Percentiles rank a stretch among this genome's conserved stretches.
Evolutionary conservation across 2,888 invertebrate species (phyloP).

Genomic region (Marronus borbonicus): DNA sequence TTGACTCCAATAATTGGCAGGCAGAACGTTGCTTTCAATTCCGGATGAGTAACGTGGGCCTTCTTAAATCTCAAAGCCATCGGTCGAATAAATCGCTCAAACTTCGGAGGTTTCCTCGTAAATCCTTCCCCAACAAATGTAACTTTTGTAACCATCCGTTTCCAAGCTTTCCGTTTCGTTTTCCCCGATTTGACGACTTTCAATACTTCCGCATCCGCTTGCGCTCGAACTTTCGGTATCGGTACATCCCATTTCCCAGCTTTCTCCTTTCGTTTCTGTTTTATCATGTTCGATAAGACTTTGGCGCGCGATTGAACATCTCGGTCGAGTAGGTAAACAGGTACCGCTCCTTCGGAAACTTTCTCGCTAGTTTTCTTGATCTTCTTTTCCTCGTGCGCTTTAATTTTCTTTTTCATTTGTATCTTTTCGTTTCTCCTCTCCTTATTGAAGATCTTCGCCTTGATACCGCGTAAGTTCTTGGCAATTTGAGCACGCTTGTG

Average conservation of each 20-base stretch:
- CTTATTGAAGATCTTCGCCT: conserved; percentile 98
- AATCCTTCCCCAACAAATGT: conserved; percentile 98
- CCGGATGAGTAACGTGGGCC: conserved; percentile 99
- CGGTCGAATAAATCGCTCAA: conserved; percentile 97
- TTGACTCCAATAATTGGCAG: conserved; percentile 99
- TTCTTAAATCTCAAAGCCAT: conserved; percentile 98
- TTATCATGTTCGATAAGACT: conserved; percentile 98
- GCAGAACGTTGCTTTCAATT: conserved; percentile 97
- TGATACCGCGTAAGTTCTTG: conserved; percentile 92
- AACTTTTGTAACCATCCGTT: conserved; percentile 99
- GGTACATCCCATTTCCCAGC: conserved; percentile 99
- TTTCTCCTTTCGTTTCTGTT: conserved; percentile 99
- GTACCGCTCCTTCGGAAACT: conserved; percentile 92
- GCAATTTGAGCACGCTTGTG: conserved; percentile 94
- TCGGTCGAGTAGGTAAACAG: conserved; percentile 97
- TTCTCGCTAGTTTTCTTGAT: conserved; percentile 87
- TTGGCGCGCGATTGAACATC: conserved; percentile 95
- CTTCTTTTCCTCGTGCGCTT: conserved; percentile 96
- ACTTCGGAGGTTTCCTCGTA: conserved; percentile 99
- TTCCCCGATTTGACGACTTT: conserved; percentile 94
- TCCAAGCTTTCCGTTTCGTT: conserved; percentile 96
- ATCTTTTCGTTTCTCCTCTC: conserved; percentile 98
- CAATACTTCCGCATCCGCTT: conserved; percentile 97
- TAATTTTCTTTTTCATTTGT: conserved; percentile 98
- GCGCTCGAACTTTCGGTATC: conserved; percentile 97